Base-by-base conservation (phyloP, 2,113 vertebrate genomes). In the Phalacrocorax brasilianus region DNA sequence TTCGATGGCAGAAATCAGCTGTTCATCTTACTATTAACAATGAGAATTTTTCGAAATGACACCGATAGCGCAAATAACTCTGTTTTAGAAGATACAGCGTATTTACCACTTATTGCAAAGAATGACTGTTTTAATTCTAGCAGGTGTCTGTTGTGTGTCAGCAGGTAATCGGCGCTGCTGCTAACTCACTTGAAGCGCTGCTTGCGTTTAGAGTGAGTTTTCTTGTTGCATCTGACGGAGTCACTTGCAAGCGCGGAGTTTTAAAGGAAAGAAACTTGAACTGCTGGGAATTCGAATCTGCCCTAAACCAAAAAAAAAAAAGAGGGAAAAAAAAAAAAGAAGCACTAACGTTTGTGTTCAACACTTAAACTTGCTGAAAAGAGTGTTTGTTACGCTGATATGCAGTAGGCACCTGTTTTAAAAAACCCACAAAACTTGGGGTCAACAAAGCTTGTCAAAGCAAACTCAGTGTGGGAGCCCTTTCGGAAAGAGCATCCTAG, bases 21-120 rank as follows among this genome's bases (percentile, higher is more conserved):
- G 95, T 97, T 96, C 93, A 72, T 95, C 97, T 98, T 98, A 82
- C 97, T 98, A 85, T 98, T 98, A 98, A 97, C 97, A 98, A 95
- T 0, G 90, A 95, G 95, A 88, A 65, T 67, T 83, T 93, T 73
- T 81, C 62, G 68, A 91, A 96, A 93, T 85, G 91, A 90, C 94
- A 84, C 82, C 87, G 6, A 35, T 85, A 95, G 91, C 62, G 80
- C 94, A 95, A 59, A 90, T 85, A 81, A 95, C 85, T 66, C 23
- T 96, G 88, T 95, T 92, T 38, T 55, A 75, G 84, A 35, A 45
- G 61, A 58, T 89, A 6, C 35, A 40, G 49, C 2, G 0, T 67
- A 12, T 90, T 92, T 73, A 45, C 70, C 73, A 47, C 77, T 88
- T 66, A 10, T 1, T 66, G 83, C 56, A 63, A 49, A 77, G 73